Evolutionary conservation across 1,140 invertebrate species (phyloP).

Genomic region (Apis florea): DNA sequence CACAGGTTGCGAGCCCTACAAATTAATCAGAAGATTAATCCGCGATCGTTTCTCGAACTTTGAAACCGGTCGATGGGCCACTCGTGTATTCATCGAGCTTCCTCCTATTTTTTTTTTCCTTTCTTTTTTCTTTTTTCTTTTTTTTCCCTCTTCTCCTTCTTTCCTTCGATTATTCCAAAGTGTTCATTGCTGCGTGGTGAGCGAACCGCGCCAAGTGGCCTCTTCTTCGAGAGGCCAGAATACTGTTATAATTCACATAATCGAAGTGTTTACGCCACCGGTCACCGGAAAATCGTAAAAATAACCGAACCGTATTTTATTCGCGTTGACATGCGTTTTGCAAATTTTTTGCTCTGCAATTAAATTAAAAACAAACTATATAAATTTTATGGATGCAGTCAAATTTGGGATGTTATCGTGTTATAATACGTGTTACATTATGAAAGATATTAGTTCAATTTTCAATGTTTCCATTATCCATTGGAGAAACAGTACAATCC

Average conservation of each 20-base stretch:
- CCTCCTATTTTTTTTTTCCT: neutral
- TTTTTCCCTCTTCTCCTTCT: neutral
- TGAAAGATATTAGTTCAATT: no score
- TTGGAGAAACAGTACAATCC: no score
- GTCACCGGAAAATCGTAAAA: slow-evolving; percentile 39
- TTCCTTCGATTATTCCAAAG: slow-evolving; percentile 13
- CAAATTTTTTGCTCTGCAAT: neutral
- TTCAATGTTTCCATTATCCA: no score
- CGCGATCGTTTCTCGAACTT: slow-evolving; percentile 27
- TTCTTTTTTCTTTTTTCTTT: neutral
- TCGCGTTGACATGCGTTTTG: neutral
- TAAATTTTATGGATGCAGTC: no score
- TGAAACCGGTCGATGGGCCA: neutral
- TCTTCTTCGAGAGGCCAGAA: slow-evolving; percentile 10
- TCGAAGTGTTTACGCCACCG: slow-evolving; percentile 43
- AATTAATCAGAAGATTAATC: slow-evolving; percentile 39
- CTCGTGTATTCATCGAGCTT: slow-evolving; percentile 6
- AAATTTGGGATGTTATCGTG: no score
- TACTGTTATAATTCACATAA: slow-evolving; percentile 60
- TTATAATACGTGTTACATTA: no score
- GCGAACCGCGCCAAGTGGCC: slow-evolving; percentile 6
- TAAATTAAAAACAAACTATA: no score
- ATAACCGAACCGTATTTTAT: slow-evolving; percentile 34
- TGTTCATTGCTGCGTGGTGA: slow-evolving; percentile 3
- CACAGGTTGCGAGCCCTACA: neutral